Evolutionary conservation across 1,140 invertebrate genomes (phyloP), one percentile per base, ranked within the genome.

Genomic region (Olivierus martensii): DNA sequence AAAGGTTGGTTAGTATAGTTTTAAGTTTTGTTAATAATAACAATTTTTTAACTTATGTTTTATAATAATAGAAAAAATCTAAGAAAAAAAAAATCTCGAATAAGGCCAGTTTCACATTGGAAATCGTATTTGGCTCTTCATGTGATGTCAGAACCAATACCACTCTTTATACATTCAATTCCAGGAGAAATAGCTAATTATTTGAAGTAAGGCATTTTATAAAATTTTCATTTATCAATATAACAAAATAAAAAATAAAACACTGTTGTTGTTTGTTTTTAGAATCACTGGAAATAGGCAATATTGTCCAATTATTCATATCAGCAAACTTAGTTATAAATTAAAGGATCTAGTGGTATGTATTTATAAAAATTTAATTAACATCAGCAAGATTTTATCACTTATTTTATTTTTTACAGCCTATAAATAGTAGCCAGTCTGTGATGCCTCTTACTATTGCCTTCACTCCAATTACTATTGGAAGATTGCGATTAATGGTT

Each of bases 311-410:
- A 80, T 93, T 56, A 63, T 91, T 0, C 79, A 81, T 57, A 80
- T 86, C 56, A 85, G 93, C 70, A 80, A 84, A 58, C 69, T 93
- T 2, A 83, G 83, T 66, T 82, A 80, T 38, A 74, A 87, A 45
- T 66, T 84, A 18, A 76, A 76, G 61, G 80, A 93, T 70, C 28
- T 28, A 28, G 28, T 28, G 28, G 28, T 28, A 28, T 6, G 28
- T 28, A 28, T 28, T 28, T 4, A 6, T 28, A 28, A 6, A n/a
- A 6, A 28, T 28, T 28, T 28, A 28, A 28, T 28, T 0, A 28
- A 0, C 9, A 28, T 28, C 28, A n/a, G n/a, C n/a, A 28, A 28
- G 9, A 9, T n/a, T 28, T 6, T 28, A 28, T 28, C 2, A 28
- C 9, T 28, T 28, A 28, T 28, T 4, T 28, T 28, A 1, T 28